A percentile compares a stretch with the other conserved stretches of the same genome.
These are phyloP conservation scores for Neoitamus cyanurus DNA, from an alignment of 2,888 invertebrate species.

Conservation along the genomic window DNA sequence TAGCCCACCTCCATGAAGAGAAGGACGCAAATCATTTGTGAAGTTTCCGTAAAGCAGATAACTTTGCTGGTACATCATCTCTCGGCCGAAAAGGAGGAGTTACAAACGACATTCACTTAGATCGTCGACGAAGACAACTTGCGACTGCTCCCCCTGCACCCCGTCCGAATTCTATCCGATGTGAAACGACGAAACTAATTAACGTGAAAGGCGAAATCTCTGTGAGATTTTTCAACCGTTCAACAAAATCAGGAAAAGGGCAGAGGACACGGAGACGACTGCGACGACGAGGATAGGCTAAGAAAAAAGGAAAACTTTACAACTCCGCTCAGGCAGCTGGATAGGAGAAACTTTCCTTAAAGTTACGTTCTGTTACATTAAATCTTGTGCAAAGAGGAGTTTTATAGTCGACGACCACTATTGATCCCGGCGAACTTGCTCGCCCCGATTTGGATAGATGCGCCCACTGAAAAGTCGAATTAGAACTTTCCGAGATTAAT, in stretches of 20 bases:
- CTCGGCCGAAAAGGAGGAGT: background rate
- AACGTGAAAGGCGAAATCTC: conserved; percentile 19
- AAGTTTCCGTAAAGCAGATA: background rate
- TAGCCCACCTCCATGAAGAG: background rate
- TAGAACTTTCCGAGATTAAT: conserved; percentile 20
- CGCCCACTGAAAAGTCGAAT: conserved; percentile 22
- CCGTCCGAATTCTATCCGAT: background rate
- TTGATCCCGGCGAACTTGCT: conserved; percentile 17
- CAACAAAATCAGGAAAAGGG: conserved; percentile 3
- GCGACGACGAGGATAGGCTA: background rate
- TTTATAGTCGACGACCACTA: background rate
- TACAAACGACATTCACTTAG: background rate
- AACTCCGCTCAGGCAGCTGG: background rate
- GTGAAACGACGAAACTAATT: conserved; percentile 25
- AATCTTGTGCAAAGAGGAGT: background rate
- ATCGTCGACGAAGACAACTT: background rate
- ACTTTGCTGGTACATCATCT: background rate
- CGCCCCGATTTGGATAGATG: conserved; percentile 14
- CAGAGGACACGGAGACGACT: background rate
- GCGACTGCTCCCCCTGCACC: background rate
- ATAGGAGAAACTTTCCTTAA: conserved; percentile 1
- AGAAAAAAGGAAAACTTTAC: background rate
- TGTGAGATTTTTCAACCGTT: conserved; percentile 15
- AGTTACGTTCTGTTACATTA: conserved; percentile 29
- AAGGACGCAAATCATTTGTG: background rate